Evolutionary conservation across 2,888 invertebrate genomes (phyloP).

Genomic region (Metopia argyrocephala): DNA sequence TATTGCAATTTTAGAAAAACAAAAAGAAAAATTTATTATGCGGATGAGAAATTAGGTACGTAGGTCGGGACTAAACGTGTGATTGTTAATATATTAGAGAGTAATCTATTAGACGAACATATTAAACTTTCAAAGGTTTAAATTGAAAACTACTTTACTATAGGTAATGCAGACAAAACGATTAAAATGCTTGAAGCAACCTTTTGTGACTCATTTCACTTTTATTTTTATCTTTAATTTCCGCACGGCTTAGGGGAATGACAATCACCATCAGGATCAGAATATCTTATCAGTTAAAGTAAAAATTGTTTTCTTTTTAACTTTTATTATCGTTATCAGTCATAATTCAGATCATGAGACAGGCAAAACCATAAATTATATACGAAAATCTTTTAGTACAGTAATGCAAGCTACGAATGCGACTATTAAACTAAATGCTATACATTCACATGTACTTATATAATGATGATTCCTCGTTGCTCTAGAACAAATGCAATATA

Average conservation of each 20-base stretch:
- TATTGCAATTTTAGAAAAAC: conserved; percentile 23
- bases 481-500: too few relatives aligned
- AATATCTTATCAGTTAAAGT: neutral
- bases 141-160: too few relatives aligned
- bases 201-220: too few relatives aligned
- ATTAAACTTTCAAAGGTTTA: too few relatives aligned
- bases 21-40: conserved; percentile 39
- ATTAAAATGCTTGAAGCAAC: too few relatives aligned
- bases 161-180: too few relatives aligned
- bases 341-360: neutral
- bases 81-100: neutral
- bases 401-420: neutral
- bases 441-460: neutral
- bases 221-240: neutral
- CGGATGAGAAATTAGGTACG: conserved; percentile 5
- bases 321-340: neutral
- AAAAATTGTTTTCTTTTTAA: neutral
- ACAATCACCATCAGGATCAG: neutral
- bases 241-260: neutral
- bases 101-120: neutral
- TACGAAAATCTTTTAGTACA: neutral
- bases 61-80: neutral
- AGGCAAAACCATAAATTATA: neutral
- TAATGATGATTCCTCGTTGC: neutral
- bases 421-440: neutral